Conservation (phyloP, 2,888 invertebrate species). For the Amblyjoppa fuscipennis region DNA sequence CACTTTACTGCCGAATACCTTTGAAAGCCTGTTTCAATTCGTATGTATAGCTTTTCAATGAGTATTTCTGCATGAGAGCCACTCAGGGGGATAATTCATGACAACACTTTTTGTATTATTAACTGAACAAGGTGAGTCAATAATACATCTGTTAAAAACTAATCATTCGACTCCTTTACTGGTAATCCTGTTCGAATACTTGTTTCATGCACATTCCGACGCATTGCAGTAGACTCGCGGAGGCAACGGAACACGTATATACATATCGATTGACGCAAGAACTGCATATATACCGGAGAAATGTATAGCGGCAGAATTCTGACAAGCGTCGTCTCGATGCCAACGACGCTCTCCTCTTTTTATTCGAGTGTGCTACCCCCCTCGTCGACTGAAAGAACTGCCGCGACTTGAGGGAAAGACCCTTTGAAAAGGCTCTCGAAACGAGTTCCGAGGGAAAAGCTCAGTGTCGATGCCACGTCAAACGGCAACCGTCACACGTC, state of each 20-base stretch:
- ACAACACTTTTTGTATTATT: neutral
- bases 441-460: conserved; percentile 57
- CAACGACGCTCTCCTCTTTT: conserved; percentile 50
- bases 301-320: conserved; percentile 56
- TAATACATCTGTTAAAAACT: too few relatives aligned
- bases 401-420: conserved; percentile 39
- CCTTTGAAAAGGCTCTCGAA: conserved; percentile 63
- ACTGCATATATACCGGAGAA: conserved; percentile 26
- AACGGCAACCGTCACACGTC: conserved; percentile 63
- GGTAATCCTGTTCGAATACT: neutral
- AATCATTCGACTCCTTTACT: neutral
- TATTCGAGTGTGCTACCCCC: conserved; percentile 23
- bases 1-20: neutral
- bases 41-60: neutral
- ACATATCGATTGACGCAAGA: conserved; percentile 60
- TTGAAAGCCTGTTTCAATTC: neutral
- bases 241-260: conserved; percentile 30
- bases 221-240: conserved; percentile 59
- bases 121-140: too few relatives aligned
- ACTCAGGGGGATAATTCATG: neutral
- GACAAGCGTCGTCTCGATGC: conserved; percentile 62
- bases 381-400: conserved; percentile 47
- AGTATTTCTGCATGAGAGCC: neutral
- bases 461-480: conserved; percentile 65
- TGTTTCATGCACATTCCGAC: conserved; percentile 53